These are phyloP conservation scores for Euborellia annulipes DNA, from an alignment of 1,140 invertebrate genomes.

Conservation along the genomic window DNA sequence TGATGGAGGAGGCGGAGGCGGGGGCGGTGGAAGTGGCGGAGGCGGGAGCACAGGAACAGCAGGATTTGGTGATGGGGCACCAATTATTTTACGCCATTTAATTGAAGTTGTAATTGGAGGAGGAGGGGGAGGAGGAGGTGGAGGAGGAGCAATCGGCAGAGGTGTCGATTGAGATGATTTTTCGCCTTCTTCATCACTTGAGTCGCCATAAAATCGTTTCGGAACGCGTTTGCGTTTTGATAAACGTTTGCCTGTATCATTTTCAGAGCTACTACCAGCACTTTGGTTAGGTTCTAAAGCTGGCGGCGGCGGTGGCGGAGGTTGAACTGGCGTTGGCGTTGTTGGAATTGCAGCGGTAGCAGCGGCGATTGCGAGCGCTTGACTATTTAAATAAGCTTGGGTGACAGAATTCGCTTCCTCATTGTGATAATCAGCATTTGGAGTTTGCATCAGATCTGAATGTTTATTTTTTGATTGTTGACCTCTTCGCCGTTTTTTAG, in stretches of 20 bases:
- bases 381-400: no score
- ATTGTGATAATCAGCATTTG: no score
- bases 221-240: slow-evolving; percentile 58
- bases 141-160: slow-evolving; percentile 22
- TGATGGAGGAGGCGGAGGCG: slow-evolving; percentile 29
- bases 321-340: slow-evolving; percentile 1
- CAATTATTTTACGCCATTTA: slow-evolving; percentile 4
- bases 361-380: no score
- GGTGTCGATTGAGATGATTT: slow-evolving; percentile 35
- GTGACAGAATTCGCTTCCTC: no score
- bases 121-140: not conserved
- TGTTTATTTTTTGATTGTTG: not conserved
- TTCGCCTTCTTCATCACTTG: slow-evolving; percentile 59
- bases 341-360: not conserved
- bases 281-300: slow-evolving; percentile 4
- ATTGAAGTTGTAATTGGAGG: slow-evolving; percentile 3
- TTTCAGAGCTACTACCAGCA: slow-evolving; percentile 14
- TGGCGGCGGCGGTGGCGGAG: not conserved
- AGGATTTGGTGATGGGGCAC: slow-evolving; percentile 7
- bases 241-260: slow-evolving; percentile 10
- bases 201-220: slow-evolving; percentile 72
- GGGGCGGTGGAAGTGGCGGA: slow-evolving; percentile 17
- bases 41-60: slow-evolving; percentile 2
- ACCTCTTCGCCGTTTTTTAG: slow-evolving; percentile 10
- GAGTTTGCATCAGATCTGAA: not conserved